Conservation (phyloP, 2,888 invertebrate genomes). For the Mallateleia sp. region DNA sequence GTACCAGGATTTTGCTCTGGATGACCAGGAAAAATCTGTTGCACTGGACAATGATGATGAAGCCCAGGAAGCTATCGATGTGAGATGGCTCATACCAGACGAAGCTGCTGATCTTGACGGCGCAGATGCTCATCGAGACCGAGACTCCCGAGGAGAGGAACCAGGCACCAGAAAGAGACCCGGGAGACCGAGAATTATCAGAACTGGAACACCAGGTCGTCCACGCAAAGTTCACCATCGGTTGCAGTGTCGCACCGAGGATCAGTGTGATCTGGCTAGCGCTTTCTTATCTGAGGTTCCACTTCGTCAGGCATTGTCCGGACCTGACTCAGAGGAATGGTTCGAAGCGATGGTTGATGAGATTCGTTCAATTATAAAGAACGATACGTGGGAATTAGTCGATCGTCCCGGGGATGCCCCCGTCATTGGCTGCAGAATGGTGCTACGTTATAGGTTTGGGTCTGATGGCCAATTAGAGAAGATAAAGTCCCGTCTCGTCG, state of each 20-base stretch:
- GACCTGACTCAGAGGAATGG: conserved; percentile 53
- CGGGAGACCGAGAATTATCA: background rate
- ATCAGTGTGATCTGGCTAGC: too few relatives aligned
- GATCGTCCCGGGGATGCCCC: conserved; percentile 29
- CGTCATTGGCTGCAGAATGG: conserved; percentile 28
- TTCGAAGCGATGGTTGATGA: conserved; percentile 47
- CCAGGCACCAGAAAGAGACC: background rate
- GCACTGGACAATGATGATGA: too few relatives aligned
- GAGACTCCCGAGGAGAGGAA: too few relatives aligned
- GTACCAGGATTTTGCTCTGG: too few relatives aligned
- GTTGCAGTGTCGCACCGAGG: background rate
- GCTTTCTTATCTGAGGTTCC: background rate
- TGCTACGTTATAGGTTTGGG: conserved; percentile 1
- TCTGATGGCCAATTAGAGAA: background rate
- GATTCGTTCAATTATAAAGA: conserved; percentile 37
- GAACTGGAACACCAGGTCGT: background rate
- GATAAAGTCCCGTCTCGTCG: conserved; percentile 30
- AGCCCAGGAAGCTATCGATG: too few relatives aligned
- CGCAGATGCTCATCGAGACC: too few relatives aligned
- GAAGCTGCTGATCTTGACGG: too few relatives aligned
- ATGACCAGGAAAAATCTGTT: too few relatives aligned
- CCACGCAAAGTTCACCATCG: too few relatives aligned
- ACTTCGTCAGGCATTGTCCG: conserved; percentile 25
- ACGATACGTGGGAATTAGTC: conserved; percentile 50
- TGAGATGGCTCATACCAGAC: too few relatives aligned